Percentiles rank a stretch among this genome's conserved stretches.
Conservation (phyloP, 2,888 invertebrate species). For the Nowickia ferox region DNA sequence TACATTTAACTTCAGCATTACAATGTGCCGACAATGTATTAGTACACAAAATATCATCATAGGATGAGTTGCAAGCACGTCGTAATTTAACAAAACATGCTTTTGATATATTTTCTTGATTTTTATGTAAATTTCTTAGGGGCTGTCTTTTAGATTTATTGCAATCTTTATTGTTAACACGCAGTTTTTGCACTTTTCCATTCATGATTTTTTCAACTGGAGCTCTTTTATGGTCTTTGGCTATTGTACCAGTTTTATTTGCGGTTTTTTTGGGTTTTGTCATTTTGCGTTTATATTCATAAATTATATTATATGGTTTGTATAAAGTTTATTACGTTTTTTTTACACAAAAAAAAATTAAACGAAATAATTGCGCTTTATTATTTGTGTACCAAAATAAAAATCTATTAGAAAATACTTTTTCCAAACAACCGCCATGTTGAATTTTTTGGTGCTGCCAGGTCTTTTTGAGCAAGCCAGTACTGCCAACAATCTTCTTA, state of each 20-base stretch:
- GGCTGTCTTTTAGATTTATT: not conserved
- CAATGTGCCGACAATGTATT: constrained; percentile 59
- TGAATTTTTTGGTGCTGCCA: constrained; percentile 32
- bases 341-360: not conserved
- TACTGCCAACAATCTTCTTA: not conserved
- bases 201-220: not conserved
- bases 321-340: no score
- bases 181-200: constrained; percentile 39
- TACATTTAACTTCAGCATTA: not conserved
- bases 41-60: not conserved
- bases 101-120: not conserved
- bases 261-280: constrained; percentile 4
- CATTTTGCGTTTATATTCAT: not conserved
- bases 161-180: constrained; percentile 32
- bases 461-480: not conserved
- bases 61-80: not conserved
- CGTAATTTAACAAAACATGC: constrained; percentile 41
- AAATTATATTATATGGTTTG: no score
- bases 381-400: not conserved
- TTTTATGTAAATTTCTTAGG: not conserved
- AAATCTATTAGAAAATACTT: not conserved
- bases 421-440: constrained; percentile 62
- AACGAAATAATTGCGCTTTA: not conserved
- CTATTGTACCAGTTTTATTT: not conserved
- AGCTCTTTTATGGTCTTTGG: not conserved